Conservation (phyloP, 2,797 vertebrate genomes). For the Valencia hispanica region DNA sequence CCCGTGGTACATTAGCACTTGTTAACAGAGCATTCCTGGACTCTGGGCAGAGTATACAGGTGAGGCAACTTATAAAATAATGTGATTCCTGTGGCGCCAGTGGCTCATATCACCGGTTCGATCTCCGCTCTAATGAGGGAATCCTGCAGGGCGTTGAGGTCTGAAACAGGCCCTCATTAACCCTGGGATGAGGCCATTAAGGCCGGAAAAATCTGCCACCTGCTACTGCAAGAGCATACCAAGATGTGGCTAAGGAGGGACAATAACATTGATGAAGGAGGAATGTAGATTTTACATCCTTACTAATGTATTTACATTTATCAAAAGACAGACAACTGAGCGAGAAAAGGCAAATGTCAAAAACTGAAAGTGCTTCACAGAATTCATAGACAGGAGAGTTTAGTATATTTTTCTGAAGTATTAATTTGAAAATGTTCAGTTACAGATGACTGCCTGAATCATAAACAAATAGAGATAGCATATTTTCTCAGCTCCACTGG, state of each 20-base stretch:
- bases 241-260: conserved; percentile 49
- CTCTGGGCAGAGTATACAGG: conserved; percentile 44
- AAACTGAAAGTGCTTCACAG: background rate
- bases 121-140: conserved; percentile 72
- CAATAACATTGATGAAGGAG: conserved; percentile 57
- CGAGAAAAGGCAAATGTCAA: background rate
- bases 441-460: background rate
- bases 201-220: conserved; percentile 52
- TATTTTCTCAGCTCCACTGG: background rate
- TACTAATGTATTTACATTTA: conserved; percentile 25
- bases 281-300: conserved; percentile 40
- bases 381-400: background rate
- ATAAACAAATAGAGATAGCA: background rate
- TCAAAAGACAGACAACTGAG: conserved; percentile 28
- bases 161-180: conserved; percentile 73
- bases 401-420: background rate
- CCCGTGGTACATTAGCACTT: conserved; percentile 47
- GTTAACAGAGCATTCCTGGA: conserved; percentile 34
- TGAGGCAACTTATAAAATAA: conserved; percentile 58
- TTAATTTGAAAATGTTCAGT: background rate
- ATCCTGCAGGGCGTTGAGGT: conserved; percentile 62
- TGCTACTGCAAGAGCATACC: conserved; percentile 51
- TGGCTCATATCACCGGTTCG: conserved; percentile 38
- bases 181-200: conserved; percentile 67
- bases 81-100: conserved; percentile 60